Percentiles rank a stretch among this genome's conserved stretches.
phyloP scores from a whole-genome alignment of 2,888 invertebrate species.

The Frankliniella fusca region DNA sequence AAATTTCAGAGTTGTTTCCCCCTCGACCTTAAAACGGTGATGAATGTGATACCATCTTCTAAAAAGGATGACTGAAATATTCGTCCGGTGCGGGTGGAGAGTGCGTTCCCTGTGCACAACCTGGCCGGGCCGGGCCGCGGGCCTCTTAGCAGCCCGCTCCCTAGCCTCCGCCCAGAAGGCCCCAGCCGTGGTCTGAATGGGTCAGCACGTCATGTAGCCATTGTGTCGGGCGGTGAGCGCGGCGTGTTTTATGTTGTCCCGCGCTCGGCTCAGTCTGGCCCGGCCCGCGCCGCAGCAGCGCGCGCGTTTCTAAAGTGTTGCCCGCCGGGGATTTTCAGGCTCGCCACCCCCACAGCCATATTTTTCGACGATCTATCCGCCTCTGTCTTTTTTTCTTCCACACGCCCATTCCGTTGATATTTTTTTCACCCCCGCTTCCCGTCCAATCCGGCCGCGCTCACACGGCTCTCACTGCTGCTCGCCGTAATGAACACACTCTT shows the following conservation, averaged over 20 bases:
- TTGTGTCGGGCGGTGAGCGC: not conserved
- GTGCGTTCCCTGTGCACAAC: no score
- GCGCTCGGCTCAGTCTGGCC: not conserved
- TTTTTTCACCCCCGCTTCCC: not conserved
- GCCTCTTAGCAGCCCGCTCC: not conserved
- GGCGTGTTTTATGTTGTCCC: not conserved
- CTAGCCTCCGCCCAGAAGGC: not conserved
- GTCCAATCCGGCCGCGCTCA: not conserved
- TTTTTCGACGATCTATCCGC: not conserved
- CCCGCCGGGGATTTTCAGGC: not conserved
- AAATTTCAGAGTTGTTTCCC: no score
- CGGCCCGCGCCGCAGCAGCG: not conserved
- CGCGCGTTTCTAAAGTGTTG: not conserved
- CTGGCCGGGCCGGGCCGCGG: not conserved
- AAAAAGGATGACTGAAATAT: no score
- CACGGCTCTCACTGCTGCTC: not conserved
- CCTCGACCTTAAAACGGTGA: no score
- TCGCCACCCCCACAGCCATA: not conserved
- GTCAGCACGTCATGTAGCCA: conserved; percentile 17
- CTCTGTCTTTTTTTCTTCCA: not conserved
- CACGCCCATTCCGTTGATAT: not conserved
- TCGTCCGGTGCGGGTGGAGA: not conserved
- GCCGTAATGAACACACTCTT: not conserved
- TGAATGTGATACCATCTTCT: no score
- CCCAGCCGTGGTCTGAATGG: not conserved